phyloP scores from a whole-genome alignment of 1,140 invertebrate species.

The Papilio glaucus region DNA sequence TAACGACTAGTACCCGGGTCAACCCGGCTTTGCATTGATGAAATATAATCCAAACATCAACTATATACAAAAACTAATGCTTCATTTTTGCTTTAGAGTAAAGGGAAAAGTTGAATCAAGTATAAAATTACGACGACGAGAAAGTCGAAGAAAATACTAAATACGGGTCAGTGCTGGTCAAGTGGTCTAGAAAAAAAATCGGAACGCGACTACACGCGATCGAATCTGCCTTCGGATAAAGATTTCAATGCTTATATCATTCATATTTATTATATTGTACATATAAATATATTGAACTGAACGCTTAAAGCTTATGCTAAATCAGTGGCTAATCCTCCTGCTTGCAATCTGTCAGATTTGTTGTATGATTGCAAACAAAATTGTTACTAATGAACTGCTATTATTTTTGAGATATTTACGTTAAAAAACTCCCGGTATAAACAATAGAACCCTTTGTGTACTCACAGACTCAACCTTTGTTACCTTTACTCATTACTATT shows the following conservation, averaged over 20 bases:
- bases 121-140: conserved; percentile 14
- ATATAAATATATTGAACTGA: not conserved
- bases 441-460: too few species aligned
- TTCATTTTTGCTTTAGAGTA: not conserved
- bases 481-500: not conserved
- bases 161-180: conserved; percentile 11
- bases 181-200: conserved; percentile 16
- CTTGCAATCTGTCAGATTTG: not conserved
- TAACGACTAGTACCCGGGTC: too few species aligned
- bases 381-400: not conserved
- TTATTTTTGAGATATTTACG: too few species aligned
- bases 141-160: conserved; percentile 1
- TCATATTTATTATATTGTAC: not conserved
- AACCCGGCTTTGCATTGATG: not conserved
- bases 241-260: not conserved
- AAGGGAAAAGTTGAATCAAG: conserved; percentile 11
- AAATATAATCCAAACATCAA: not conserved
- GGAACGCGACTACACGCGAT: not conserved
- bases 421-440: too few species aligned
- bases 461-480: not conserved
- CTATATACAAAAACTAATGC: not conserved
- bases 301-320: too few species aligned
- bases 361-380: not conserved
- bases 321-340: not conserved
- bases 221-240: not conserved